These are phyloP conservation scores for Dryobota labecula DNA, from an alignment of 2,888 invertebrate species.

Conservation along the genomic window DNA sequence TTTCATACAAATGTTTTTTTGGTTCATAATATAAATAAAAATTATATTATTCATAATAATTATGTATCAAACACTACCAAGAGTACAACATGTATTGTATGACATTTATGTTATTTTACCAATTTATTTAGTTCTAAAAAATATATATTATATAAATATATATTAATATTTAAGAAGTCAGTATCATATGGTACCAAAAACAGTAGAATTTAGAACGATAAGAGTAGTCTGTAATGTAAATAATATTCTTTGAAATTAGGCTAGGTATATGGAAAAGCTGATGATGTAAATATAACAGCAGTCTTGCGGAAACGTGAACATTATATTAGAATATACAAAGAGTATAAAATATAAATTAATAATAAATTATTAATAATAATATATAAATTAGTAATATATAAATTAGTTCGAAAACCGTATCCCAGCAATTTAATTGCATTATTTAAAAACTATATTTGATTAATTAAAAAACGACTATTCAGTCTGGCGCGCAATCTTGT, in stretches of 20 bases:
- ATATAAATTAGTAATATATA: neutral
- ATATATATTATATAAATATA: constrained; percentile 3
- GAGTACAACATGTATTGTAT: constrained; percentile 7
- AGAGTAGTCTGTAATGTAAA: constrained; percentile 3
- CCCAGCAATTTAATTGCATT: constrained; percentile 20
- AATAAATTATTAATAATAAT: too few relatives aligned
- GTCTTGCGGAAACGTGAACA: neutral
- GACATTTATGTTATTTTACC: neutral
- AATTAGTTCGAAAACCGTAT: neutral
- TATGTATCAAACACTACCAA: neutral
- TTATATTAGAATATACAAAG: neutral
- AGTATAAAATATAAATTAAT: neutral
- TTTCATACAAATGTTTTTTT: constrained; percentile 7
- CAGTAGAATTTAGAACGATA: neutral
- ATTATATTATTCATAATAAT: neutral
- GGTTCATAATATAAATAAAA: neutral
- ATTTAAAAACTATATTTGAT: neutral
- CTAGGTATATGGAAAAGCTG: constrained; percentile 4
- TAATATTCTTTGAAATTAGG: neutral
- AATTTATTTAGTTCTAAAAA: neutral
- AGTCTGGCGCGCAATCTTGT: neutral
- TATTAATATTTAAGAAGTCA: neutral
- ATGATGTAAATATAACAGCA: constrained; percentile 9
- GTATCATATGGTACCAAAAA: neutral
- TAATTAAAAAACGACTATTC: neutral